A percentile compares a stretch with the other conserved stretches of the same genome.
Evolutionary conservation across 2,888 invertebrate species (phyloP).

Genomic region (Plemyria rubiginata): DNA sequence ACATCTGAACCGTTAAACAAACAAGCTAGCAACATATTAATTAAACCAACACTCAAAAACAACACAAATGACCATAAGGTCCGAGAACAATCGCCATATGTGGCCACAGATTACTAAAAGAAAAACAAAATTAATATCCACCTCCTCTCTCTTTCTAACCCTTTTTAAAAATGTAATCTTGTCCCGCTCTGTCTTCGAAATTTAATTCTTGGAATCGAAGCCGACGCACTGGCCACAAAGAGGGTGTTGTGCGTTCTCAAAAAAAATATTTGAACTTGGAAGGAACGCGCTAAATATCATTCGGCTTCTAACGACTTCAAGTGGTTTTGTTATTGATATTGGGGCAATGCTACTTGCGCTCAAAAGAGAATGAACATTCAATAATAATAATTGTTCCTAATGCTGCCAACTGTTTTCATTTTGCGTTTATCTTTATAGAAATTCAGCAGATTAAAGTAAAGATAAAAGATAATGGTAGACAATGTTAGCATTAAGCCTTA

Average conservation of each 20-base stretch:
- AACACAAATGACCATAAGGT: constrained; percentile 79
- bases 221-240: constrained; percentile 75
- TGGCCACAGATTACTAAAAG: constrained; percentile 81
- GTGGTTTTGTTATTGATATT: constrained; percentile 25
- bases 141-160: constrained; percentile 48
- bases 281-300: constrained; percentile 64
- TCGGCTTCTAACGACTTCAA: constrained; percentile 55
- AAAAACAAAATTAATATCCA: constrained; percentile 78
- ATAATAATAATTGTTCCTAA: no score
- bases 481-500: no score
- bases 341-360: constrained; percentile 12
- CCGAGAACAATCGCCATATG: constrained; percentile 84
- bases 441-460: no score
- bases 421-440: no score
- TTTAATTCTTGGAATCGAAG: constrained; percentile 78
- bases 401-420: no score
- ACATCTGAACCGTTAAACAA: constrained; percentile 40
- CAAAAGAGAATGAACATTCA: neutral
- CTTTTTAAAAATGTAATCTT: constrained; percentile 43
- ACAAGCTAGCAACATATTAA: constrained; percentile 69
- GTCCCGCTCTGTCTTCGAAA: constrained; percentile 68
- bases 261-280: constrained; percentile 67
- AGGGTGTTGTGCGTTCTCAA: constrained; percentile 79
- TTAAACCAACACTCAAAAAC: constrained; percentile 68
- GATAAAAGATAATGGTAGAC: no score